These are phyloP conservation scores for Tetrax tetrax DNA, from an alignment of 2,113 vertebrate genomes.

Conservation along the genomic window DNA sequence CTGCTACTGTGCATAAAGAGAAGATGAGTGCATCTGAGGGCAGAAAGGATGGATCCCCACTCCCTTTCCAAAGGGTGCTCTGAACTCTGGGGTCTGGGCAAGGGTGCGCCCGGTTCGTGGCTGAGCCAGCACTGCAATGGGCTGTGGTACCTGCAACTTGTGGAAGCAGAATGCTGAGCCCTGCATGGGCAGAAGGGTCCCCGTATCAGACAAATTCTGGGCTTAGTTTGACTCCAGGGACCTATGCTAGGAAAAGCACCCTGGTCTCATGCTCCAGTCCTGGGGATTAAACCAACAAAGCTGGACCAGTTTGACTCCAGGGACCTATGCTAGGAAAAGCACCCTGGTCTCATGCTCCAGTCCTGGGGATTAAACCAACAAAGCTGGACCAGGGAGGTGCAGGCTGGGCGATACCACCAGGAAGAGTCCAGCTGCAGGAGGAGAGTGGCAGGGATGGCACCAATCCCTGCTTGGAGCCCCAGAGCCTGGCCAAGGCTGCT, in stretches of 20 bases:
- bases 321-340: not conserved
- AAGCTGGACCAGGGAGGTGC: not conserved
- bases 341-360: not conserved
- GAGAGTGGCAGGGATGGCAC: not conserved
- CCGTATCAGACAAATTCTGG: not conserved
- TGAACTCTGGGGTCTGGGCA: not conserved
- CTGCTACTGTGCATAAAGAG: not conserved
- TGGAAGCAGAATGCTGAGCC: not conserved
- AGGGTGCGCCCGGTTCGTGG: rapidly evolving
- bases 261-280: not conserved
- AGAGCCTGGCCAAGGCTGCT: not conserved
- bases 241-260: not conserved
- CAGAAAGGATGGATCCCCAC: not conserved
- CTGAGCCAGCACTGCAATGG: not conserved
- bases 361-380: not conserved
- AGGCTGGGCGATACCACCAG: not conserved
- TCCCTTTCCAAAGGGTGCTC: not conserved
- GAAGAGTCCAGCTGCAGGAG: not conserved
- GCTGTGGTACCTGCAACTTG: not conserved
- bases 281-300: not conserved
- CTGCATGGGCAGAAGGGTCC: not conserved
- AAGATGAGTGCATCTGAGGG: not conserved
- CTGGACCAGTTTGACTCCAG: not conserved
- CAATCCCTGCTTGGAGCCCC: not conserved
- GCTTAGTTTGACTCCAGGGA: not conserved